These are phyloP conservation scores for Styela plicata DNA, from an alignment of 23 tunicate genomes.

Conservation along the genomic window DNA sequence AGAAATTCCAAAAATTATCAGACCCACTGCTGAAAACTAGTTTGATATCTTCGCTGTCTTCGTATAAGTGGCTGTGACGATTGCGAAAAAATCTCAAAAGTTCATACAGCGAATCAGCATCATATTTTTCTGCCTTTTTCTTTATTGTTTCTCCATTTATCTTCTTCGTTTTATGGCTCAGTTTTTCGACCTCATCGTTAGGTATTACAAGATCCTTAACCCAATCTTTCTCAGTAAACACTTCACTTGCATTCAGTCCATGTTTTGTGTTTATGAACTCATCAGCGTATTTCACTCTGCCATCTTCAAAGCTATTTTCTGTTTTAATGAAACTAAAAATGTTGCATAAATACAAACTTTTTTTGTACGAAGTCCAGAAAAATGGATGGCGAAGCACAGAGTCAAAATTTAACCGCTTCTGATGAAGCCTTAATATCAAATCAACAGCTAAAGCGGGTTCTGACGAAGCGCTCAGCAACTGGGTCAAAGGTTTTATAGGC, in stretches of 20 bases:
- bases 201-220: no score
- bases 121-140: not conserved
- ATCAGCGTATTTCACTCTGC: no score
- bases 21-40: not conserved
- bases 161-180: no score
- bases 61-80: not conserved
- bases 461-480: no score
- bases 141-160: not conserved
- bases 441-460: not conserved
- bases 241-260: no score
- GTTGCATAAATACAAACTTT: not conserved
- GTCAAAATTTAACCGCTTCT: not conserved
- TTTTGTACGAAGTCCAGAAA: not conserved
- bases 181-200: no score
- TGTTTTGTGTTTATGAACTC: no score
- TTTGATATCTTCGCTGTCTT: not conserved
- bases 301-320: no score
- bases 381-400: not conserved
- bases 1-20: not conserved
- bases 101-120: not conserved
- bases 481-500: no score
- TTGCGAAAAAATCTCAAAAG: not conserved
- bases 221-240: no score
- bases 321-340: not conserved
- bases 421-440: not conserved